A percentile compares a stretch with the other conserved stretches of the same genome.
Evolutionary conservation across 2,888 invertebrate species (phyloP).

Genomic region (Platycnemis pennipes): DNA sequence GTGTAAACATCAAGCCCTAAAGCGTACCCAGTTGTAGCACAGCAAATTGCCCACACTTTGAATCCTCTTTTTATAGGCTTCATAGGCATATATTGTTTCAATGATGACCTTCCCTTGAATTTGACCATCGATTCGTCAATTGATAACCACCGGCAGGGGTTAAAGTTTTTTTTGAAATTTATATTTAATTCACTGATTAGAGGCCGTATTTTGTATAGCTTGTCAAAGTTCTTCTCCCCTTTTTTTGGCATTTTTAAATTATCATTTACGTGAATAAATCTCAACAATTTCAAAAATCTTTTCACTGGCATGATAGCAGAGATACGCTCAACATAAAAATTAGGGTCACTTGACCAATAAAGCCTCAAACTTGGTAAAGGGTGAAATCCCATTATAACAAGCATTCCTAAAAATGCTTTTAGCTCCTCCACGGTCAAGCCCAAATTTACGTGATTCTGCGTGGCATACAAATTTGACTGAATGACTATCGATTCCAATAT

Average conservation of each 20-base stretch:
- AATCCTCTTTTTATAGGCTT: constrained; percentile 72
- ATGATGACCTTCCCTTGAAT: constrained; percentile 52
- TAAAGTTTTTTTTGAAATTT: constrained; percentile 70
- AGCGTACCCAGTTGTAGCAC: constrained; percentile 71
- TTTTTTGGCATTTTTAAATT: constrained; percentile 69
- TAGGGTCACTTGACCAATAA: constrained; percentile 56
- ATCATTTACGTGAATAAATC: constrained; percentile 69
- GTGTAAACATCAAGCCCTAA: constrained; percentile 69
- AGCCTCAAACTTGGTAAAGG: constrained; percentile 54
- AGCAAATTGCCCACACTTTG: constrained; percentile 71
- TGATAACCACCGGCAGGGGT: neutral
- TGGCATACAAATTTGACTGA: neutral
- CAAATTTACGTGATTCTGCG: neutral
- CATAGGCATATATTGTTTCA: constrained; percentile 72
- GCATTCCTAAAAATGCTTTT: neutral
- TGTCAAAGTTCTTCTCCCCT: constrained; percentile 59
- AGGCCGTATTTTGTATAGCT: constrained; percentile 68
- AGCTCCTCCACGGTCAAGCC: neutral
- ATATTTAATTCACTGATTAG: constrained; percentile 71
- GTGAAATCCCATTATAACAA: constrained; percentile 9
- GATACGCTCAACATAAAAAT: constrained; percentile 41
- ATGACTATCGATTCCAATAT: neutral
- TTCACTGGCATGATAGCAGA: constrained; percentile 64
- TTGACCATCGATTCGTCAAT: constrained; percentile 28
- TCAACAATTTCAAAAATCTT: constrained; percentile 47